Evolutionary conservation across 2,797 vertebrate genomes (phyloP).

Genomic region (Cuculus canorus): DNA sequence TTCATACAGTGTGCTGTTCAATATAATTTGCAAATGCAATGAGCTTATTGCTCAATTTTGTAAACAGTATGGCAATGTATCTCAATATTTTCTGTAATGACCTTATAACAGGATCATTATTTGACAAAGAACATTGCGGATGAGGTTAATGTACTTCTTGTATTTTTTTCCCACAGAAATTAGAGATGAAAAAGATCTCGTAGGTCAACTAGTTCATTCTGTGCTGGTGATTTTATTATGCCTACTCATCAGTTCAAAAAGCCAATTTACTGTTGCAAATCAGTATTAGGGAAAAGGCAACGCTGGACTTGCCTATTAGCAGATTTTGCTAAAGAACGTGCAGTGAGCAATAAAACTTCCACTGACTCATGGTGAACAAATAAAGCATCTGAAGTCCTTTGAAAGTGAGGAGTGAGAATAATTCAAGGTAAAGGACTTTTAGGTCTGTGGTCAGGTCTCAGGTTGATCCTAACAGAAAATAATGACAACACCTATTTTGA

Average conservation of each 20-base stretch:
- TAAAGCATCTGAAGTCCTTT: neutral
- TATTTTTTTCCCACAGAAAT: neutral
- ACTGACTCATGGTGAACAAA: neutral
- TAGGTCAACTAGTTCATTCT: neutral
- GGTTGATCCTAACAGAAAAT: constrained; percentile 36
- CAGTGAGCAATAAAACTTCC: neutral
- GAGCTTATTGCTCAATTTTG: neutral
- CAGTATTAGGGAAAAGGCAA: neutral
- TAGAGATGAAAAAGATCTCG: neutral
- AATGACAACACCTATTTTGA: constrained; percentile 33
- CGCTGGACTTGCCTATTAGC: neutral
- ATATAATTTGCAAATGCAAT: neutral
- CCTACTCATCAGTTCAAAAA: neutral
- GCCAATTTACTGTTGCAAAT: neutral
- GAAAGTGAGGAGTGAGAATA: neutral
- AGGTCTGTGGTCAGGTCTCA: neutral
- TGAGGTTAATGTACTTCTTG: neutral
- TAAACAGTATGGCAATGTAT: neutral
- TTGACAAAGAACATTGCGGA: constrained; percentile 24
- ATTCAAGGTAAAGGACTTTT: neutral
- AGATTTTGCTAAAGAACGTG: neutral
- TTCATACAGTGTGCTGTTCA: neutral
- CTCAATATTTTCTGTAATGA: constrained; percentile 16
- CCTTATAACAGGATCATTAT: constrained; percentile 8
- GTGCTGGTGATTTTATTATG: neutral